Evolutionary conservation across 2,113 vertebrate species (phyloP), one percentile per base, ranked within the genome.

Genomic region (Todiramphus saurophagus): DNA sequence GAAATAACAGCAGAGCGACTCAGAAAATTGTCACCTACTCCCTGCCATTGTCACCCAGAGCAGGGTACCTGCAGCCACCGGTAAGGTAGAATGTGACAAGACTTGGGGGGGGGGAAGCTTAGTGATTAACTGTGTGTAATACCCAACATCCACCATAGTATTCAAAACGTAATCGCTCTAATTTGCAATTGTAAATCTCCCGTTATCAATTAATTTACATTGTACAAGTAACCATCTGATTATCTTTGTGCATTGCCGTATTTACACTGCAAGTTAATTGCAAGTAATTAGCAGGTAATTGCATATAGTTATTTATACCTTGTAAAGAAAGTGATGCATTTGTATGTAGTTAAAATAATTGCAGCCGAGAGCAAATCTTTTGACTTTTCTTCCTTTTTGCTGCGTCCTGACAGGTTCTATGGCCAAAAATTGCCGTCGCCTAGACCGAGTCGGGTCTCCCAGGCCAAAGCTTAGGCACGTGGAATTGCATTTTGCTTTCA

Each of bases 201-300:
- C 39, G 91, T 96, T 98, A 97, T 97, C 98, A 97, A 95, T 98
- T 98, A 97, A 98, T 98, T 97, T 93, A n/a, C 91, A 74, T 94
- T 93, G 96, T 95, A 96, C 96, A 44, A 90, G 93, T 97, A 92
- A 66, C 96, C 88, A 91, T 95, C 97, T 97, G 98, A 98, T 98
- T 96, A 97, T 97, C 96, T 95, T 93, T 17, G 94, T 85, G 95
- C 83, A 17, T 78, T 48, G 89, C 90, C 37, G 76, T 93, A 83
- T 92, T 96, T 96, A 80, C 79, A 58, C 94, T 48, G 84, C 90
- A 87, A 83, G 97, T 96, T 95, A 90, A 90, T 91, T 69, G 93
- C 79, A 88, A 97, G 96, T 97, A 95, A 98, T 98, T 97, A 97
- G 87, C 95, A 28, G 93, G 77, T 97, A 97, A 98, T 97, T 97